These are phyloP conservation scores for Microdon myrmicae DNA, from an alignment of 2,888 invertebrate species.

Conservation along the genomic window DNA sequence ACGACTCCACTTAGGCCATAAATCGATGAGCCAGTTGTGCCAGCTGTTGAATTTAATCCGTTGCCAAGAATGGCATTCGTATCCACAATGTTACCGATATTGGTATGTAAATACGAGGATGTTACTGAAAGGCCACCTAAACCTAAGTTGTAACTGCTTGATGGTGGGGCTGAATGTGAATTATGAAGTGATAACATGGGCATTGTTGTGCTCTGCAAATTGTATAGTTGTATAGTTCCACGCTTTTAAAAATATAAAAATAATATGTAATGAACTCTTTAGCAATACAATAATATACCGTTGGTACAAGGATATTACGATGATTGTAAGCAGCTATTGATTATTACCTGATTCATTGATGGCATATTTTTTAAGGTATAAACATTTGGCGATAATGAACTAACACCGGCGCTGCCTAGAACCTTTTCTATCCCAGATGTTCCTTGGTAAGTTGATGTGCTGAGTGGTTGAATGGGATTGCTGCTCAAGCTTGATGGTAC, in stretches of 20 bases:
- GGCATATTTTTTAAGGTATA: constrained; percentile 68
- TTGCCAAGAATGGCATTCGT: constrained; percentile 60
- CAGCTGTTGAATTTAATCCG: constrained; percentile 56
- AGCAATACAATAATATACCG: neutral
- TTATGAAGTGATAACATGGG: constrained; percentile 70
- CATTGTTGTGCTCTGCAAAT: constrained; percentile 75
- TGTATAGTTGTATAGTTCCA: constrained; percentile 67
- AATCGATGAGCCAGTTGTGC: constrained; percentile 59
- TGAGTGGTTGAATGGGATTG: constrained; percentile 73
- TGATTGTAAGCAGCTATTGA: constrained; percentile 53
- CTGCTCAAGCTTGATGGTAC: constrained; percentile 77
- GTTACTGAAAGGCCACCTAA: constrained; percentile 63
- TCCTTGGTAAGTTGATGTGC: constrained; percentile 63
- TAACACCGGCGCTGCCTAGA: constrained; percentile 67
- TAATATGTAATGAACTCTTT: neutral
- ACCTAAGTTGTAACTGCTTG: constrained; percentile 66
- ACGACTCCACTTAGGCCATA: constrained; percentile 58
- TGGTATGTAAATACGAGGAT: constrained; percentile 64
- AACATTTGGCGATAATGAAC: constrained; percentile 67
- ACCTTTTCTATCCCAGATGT: constrained; percentile 67
- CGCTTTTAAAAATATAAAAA: constrained; percentile 56
- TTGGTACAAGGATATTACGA: neutral
- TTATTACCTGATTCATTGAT: constrained; percentile 67
- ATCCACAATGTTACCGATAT: constrained; percentile 62
- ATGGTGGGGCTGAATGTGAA: constrained; percentile 66